Evolutionary conservation across 2,113 vertebrate species (phyloP), one percentile per base, ranked within the genome.

Genomic region (Elephas maximus): DNA sequence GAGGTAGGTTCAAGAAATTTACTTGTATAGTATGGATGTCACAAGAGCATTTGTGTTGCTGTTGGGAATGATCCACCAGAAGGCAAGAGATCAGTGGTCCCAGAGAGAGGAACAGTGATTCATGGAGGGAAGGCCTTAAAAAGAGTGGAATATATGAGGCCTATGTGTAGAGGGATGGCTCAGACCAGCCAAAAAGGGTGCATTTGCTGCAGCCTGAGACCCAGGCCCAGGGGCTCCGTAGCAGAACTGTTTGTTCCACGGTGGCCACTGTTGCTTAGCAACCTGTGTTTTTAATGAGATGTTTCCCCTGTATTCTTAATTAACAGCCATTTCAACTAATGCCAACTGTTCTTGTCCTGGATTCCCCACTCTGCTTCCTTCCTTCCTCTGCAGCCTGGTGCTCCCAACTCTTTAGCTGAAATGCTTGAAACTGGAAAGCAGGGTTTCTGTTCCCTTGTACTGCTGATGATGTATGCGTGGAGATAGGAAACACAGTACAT

Each of bases 291-390:
- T 93, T 73, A 74, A 48, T 30, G 76, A 63, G 62, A 82, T 51
- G n/a, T 91, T 91, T 93, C 71, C 67, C 79, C 82, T 33, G 71
- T 88, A 91, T 93, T 95, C 63, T 71, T 93, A 53, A 84, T 67
- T 51, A 87, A 84, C 9, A 0, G 71, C 57, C 82, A 80, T 91
- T 95, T 95, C 90, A 51, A 76, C 45, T 84, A 67, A 33, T 1
- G 57, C 53, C 44, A 83, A 78, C 12, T 4, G 57, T 79, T 80
- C 44, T 26, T 48, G 21, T 63, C 74, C 62, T 65, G 26, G 26
- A 48, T 41, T 28, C 21, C 9, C n/a, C 17, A 23, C 60, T 76
- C 48, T 89, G 48, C 80, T 53, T 37, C 65, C 79, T 37, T 76
- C 65, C 88, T 45, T 69, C 45, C 44, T 53, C 28, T 37, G 65